A percentile compares a stretch with the other conserved stretches of the same genome.
These are phyloP conservation scores for Rhyacophila brunnea DNA, from an alignment of 1,140 invertebrate genomes.

Conservation along the genomic window DNA sequence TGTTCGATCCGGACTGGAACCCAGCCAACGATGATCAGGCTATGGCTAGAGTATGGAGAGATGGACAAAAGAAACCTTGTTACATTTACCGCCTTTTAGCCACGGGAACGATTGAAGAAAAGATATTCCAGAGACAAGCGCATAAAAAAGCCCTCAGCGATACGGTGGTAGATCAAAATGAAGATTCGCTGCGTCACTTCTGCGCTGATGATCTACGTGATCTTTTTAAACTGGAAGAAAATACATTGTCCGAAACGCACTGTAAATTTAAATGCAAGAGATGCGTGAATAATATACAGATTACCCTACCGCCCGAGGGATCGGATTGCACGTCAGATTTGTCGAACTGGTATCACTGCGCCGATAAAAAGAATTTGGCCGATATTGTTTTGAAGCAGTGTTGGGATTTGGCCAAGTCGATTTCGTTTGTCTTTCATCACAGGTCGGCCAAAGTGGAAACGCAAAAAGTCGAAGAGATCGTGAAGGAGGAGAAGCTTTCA, in stretches of 20 bases:
- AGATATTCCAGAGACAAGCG: constrained; percentile 98
- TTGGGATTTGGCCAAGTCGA: constrained; percentile 76
- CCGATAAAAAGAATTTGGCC: constrained; percentile 80
- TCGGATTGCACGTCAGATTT: constrained; percentile 94
- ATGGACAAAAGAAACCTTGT: constrained; percentile 98
- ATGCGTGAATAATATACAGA: constrained; percentile 92
- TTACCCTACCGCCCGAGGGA: constrained; percentile 80
- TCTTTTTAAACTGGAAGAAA: constrained; percentile 86
- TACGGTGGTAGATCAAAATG: constrained; percentile 97
- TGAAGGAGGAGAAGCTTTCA: constrained; percentile 50
- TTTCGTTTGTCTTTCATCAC: constrained; percentile 97
- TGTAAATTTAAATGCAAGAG: constrained; percentile 93
- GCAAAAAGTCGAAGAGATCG: constrained; percentile 39
- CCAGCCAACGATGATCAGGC: constrained; percentile 99
- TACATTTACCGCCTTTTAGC: constrained; percentile 81
- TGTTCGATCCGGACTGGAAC: constrained; percentile 99
- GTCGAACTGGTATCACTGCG: constrained; percentile 92
- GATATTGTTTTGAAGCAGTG: constrained; percentile 84
- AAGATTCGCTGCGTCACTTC: constrained; percentile 95
- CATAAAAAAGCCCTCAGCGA: constrained; percentile 98
- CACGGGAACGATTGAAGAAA: constrained; percentile 98
- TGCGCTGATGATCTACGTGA: constrained; percentile 89
- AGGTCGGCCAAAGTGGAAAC: constrained; percentile 66
- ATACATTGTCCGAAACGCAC: constrained; percentile 93
- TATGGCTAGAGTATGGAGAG: constrained; percentile 99